These are phyloP conservation scores for Drosophila mettleri DNA, from an alignment of 2,888 invertebrate genomes.

Conservation along the genomic window DNA sequence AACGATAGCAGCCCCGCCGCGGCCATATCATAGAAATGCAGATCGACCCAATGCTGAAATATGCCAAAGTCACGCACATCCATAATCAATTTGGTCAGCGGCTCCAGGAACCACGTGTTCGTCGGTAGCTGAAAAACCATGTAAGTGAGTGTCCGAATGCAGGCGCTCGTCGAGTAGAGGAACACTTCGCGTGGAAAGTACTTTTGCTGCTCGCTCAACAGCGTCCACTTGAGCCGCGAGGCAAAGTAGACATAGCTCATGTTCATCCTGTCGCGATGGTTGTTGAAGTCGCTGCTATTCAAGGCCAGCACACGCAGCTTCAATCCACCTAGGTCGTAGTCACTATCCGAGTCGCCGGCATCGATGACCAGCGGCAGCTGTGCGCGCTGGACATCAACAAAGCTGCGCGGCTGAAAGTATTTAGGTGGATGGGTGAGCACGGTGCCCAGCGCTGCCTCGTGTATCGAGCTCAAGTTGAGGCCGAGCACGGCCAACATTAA, in stretches of 20 bases:
- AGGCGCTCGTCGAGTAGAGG: constrained; percentile 62
- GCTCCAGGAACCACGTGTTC: constrained; percentile 52
- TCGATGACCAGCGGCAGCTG: constrained; percentile 40
- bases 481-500: constrained; percentile 55
- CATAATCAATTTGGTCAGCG: constrained; percentile 53
- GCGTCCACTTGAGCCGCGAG: constrained; percentile 57
- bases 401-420: constrained; percentile 54
- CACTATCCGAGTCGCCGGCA: neutral
- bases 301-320: constrained; percentile 4
- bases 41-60: constrained; percentile 54
- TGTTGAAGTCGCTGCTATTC: constrained; percentile 34
- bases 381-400: constrained; percentile 43
- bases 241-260: constrained; percentile 56
- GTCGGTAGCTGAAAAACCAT: constrained; percentile 53
- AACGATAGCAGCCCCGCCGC: constrained; percentile 55
- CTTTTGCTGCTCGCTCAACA: constrained; percentile 59
- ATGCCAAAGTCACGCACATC: constrained; percentile 57
- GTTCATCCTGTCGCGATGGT: constrained; percentile 49
- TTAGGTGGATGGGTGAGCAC: constrained; percentile 63
- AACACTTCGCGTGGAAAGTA: constrained; percentile 60
- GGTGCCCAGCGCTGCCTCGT: constrained; percentile 63
- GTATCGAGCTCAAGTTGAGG: constrained; percentile 56
- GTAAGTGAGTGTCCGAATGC: constrained; percentile 30
- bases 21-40: constrained; percentile 70
- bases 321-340: neutral